Percentiles rank a stretch among this genome's conserved stretches.
phyloP scores from a whole-genome alignment of 2,888 invertebrate genomes.

The Dascillus cervinus region DNA sequence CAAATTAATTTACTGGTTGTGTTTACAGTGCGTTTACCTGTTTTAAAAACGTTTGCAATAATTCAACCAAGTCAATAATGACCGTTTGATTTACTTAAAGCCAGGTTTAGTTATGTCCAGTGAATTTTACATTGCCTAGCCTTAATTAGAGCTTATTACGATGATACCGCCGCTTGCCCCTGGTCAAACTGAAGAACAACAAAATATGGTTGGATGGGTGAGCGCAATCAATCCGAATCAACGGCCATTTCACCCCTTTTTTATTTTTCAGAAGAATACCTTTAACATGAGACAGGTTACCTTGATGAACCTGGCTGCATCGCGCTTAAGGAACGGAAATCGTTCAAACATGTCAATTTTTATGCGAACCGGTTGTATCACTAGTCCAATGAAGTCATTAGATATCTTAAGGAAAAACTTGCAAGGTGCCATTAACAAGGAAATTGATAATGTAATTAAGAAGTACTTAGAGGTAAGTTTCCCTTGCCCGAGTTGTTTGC shows the following conservation, averaged over 20 bases:
- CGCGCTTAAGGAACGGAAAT: conserved; percentile 53
- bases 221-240: conserved; percentile 11
- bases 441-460: conserved; percentile 68
- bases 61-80: too few relatives aligned
- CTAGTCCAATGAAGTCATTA: conserved; percentile 63
- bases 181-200: conserved; percentile 38
- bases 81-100: too few relatives aligned
- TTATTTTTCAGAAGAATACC: conserved; percentile 44
- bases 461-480: conserved; percentile 67
- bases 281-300: conserved; percentile 65
- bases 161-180: conserved; percentile 43
- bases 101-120: too few relatives aligned
- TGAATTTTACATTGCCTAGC: too few relatives aligned
- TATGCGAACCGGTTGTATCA: conserved; percentile 43
- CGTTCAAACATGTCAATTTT: conserved; percentile 34
- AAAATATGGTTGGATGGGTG: conserved; percentile 43
- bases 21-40: too few relatives aligned
- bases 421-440: conserved; percentile 69
- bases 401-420: conserved; percentile 68
- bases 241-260: conserved; percentile 1
- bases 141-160: too few relatives aligned
- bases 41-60: too few relatives aligned
- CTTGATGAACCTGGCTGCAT: conserved; percentile 59
- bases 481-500: neutral
- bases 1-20: too few relatives aligned